Evolutionary conservation across 2,113 vertebrate genomes (phyloP).

Genomic region (Dicentrarchus labrax): DNA sequence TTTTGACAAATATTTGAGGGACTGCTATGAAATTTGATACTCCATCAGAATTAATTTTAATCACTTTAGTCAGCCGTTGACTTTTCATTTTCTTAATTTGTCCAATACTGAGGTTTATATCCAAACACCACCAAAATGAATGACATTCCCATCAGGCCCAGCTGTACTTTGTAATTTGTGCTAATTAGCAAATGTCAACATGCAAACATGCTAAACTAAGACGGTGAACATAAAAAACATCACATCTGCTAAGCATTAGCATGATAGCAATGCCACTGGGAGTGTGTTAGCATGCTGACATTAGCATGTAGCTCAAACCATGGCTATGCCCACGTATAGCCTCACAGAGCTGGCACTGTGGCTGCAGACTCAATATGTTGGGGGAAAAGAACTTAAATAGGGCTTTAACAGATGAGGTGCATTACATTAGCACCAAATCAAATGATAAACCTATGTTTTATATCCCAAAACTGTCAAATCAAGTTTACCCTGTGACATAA

Average conservation of each 20-base stretch:
- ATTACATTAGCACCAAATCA: not conserved
- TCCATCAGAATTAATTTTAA: not conserved
- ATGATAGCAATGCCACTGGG: not conserved
- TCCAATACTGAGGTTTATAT: too few relatives aligned
- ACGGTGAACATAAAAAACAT: too few relatives aligned
- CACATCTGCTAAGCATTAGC: not conserved
- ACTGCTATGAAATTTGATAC: not conserved
- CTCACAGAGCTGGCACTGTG: not conserved
- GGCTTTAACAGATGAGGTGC: not conserved
- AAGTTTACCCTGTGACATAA: not conserved
- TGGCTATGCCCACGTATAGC: not conserved
- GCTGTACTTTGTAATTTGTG: not conserved
- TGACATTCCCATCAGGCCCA: not conserved
- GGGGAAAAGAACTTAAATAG: not conserved
- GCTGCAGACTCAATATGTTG: not conserved
- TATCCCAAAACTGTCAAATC: not conserved
- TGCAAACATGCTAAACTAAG: not conserved
- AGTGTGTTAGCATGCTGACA: not conserved
- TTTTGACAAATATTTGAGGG: not conserved
- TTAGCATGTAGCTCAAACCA: not conserved
- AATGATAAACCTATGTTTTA: not conserved
- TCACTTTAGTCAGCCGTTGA: not conserved
- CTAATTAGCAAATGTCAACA: not conserved
- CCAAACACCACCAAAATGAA: not conserved
- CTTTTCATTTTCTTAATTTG: not conserved